phyloP scores from a whole-genome alignment of 1,140 invertebrate species.

The Lepidurus apus region DNA sequence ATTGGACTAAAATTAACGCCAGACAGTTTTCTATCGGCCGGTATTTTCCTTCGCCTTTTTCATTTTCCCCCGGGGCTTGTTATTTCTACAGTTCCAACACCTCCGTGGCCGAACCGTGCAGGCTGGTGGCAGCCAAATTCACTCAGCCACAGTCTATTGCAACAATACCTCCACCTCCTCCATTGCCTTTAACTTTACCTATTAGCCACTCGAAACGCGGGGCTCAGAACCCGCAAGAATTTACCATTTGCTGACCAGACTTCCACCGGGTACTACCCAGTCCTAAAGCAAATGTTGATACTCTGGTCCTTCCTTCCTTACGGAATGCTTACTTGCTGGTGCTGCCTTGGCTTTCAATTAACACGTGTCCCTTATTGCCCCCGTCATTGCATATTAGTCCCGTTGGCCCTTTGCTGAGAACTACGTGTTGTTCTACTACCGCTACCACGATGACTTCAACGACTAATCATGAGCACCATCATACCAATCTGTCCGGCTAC shows the following conservation, averaged over 20 bases:
- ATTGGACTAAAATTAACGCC: not conserved
- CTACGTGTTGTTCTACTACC: conserved; percentile 14
- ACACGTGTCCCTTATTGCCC: conserved; percentile 9
- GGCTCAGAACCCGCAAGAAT: not conserved
- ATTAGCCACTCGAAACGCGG: not conserved
- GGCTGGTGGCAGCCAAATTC: conserved; percentile 8
- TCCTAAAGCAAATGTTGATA: not conserved
- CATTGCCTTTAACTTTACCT: conserved; percentile 15
- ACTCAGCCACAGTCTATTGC: not conserved
- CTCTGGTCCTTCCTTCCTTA: not conserved
- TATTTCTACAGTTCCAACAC: conserved; percentile 19
- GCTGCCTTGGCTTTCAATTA: conserved; percentile 18
- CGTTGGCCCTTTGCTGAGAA: not conserved
- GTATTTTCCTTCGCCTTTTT: conserved; percentile 7
- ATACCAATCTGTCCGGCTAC: not conserved
- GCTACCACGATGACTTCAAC: conserved; percentile 7
- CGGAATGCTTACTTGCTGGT: conserved; percentile 9
- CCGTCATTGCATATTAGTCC: conserved; percentile 2
- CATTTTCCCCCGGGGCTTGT: conserved; percentile 2
- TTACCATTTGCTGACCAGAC: conserved; percentile 1
- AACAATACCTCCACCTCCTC: conserved; percentile 5
- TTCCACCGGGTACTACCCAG: not conserved
- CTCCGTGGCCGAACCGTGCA: conserved; percentile 15
- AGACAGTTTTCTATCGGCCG: not conserved
- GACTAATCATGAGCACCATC: not conserved